Conservation (phyloP, 2,797 vertebrate species). For the Enteromius treurensis region DNA sequence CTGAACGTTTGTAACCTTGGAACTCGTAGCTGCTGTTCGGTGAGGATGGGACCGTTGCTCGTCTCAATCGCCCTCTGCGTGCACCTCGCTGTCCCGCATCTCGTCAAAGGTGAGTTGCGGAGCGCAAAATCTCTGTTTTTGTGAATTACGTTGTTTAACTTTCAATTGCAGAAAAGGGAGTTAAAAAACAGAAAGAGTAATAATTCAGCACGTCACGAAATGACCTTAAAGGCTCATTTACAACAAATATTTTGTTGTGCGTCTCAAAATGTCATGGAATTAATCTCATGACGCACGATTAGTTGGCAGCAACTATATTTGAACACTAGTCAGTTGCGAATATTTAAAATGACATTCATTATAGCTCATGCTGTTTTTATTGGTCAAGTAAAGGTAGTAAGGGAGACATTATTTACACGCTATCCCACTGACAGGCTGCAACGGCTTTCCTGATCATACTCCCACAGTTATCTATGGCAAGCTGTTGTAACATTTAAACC, state of each 20-base stretch:
- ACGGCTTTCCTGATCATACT: constrained; percentile 25
- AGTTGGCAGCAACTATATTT: constrained; percentile 7
- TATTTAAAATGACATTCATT: constrained; percentile 2
- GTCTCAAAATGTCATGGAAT: background rate
- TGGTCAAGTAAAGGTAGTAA: background rate
- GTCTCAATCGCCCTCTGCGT: constrained; percentile 75
- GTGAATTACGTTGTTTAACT: constrained; percentile 20
- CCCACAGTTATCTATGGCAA: constrained; percentile 35
- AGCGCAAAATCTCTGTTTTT: constrained; percentile 50
- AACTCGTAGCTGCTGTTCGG: constrained; percentile 63
- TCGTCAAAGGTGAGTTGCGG: constrained; percentile 76
- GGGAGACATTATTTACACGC: background rate
- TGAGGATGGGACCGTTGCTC: constrained; percentile 81
- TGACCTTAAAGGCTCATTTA: constrained; percentile 10
- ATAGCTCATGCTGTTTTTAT: background rate
- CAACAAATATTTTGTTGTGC: background rate
- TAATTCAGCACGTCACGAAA: background rate
- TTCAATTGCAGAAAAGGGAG: background rate
- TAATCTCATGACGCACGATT: background rate
- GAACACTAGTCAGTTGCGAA: background rate
- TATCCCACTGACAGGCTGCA: constrained; percentile 14
- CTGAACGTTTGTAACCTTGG: constrained; percentile 69
- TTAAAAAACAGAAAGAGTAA: background rate
- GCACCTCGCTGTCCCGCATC: constrained; percentile 79
- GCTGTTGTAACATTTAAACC: background rate